phyloP scores from a whole-genome alignment of 2,797 vertebrate genomes.

The Chelmon rostratus region DNA sequence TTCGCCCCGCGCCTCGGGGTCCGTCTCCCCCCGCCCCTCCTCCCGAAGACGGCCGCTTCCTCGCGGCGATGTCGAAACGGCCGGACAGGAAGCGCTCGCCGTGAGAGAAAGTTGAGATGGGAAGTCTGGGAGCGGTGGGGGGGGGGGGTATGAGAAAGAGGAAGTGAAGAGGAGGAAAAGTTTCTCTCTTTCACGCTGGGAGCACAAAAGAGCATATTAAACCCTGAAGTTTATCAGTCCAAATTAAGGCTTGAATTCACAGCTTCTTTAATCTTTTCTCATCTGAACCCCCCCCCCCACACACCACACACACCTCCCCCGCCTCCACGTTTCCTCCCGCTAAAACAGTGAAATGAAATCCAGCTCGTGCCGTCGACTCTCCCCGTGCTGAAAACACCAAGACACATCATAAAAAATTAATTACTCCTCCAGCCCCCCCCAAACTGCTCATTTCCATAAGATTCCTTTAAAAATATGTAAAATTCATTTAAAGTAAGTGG shows the following conservation, averaged over 20 bases:
- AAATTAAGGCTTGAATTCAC: conserved; percentile 95
- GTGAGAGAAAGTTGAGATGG: conserved; percentile 89
- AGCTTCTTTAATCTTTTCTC: conserved; percentile 98
- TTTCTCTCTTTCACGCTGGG: conserved; percentile 87
- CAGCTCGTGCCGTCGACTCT: conserved; percentile 92
- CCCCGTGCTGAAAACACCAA: conserved; percentile 90
- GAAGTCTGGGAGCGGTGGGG: conserved; percentile 85
- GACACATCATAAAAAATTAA: conserved; percentile 99
- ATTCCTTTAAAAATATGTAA: conserved; percentile 98
- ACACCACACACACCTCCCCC: conserved; percentile 43
- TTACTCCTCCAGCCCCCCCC: conserved; percentile 87
- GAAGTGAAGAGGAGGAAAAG: conserved; percentile 47
- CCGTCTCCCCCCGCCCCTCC: conserved; percentile 44
- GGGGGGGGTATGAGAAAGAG: conserved; percentile 79
- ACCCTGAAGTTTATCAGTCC: conserved; percentile 98
- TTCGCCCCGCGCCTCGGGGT: conserved; percentile 52
- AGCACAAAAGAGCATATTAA: conserved; percentile 98
- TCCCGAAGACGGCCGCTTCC: conserved; percentile 54
- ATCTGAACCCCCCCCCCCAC: conserved; percentile 87
- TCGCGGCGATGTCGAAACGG: conserved; percentile 27
- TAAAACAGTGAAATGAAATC: conserved; percentile 95
- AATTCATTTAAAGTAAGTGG: conserved; percentile 99
- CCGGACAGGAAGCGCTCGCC: conserved; percentile 84
- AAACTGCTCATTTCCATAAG: conserved; percentile 96
- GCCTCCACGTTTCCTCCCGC: conserved; percentile 87